A percentile compares a stretch with the other conserved stretches of the same genome.
phyloP scores from a whole-genome alignment of 2,888 invertebrate species.

The Melanostoma mellinum region DNA sequence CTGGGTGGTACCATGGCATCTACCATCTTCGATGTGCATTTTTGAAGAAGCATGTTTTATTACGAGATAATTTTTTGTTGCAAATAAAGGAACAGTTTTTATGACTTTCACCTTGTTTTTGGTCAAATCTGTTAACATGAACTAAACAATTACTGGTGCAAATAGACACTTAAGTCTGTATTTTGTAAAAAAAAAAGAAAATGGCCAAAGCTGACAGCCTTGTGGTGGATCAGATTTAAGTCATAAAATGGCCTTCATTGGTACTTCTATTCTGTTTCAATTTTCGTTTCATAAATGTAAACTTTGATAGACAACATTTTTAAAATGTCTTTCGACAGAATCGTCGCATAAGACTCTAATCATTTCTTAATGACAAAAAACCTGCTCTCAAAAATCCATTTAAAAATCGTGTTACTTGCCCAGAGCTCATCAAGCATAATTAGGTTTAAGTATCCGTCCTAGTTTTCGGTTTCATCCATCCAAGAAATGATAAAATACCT shows the following conservation, averaged over 20 bases:
- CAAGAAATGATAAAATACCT: conserved; percentile 19
- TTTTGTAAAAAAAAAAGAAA: no score
- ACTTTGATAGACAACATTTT: no score
- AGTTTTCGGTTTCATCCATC: conserved; percentile 9
- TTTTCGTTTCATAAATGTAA: no score
- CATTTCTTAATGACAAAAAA: no score
- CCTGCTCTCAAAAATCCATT: conserved; percentile 5
- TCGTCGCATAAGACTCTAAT: no score
- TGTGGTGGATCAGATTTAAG: no score
- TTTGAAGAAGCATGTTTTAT: not conserved
- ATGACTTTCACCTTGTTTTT: conserved; percentile 6
- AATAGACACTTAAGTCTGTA: no score
- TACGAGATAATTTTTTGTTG: not conserved
- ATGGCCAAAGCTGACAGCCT: no score
- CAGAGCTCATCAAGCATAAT: conserved; percentile 52
- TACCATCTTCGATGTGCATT: not conserved
- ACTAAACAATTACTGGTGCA: not conserved
- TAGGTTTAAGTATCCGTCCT: conserved; percentile 41
- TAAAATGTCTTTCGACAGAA: no score
- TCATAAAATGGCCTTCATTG: no score
- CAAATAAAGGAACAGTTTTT: not conserved
- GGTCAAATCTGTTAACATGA: not conserved
- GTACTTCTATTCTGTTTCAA: no score
- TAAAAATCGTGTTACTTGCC: conserved; percentile 5
- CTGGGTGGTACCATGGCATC: conserved; percentile 43